Evolutionary conservation across 2,797 vertebrate species (phyloP), one percentile per base, ranked within the genome.

Genomic region (Thunnus albacares): DNA sequence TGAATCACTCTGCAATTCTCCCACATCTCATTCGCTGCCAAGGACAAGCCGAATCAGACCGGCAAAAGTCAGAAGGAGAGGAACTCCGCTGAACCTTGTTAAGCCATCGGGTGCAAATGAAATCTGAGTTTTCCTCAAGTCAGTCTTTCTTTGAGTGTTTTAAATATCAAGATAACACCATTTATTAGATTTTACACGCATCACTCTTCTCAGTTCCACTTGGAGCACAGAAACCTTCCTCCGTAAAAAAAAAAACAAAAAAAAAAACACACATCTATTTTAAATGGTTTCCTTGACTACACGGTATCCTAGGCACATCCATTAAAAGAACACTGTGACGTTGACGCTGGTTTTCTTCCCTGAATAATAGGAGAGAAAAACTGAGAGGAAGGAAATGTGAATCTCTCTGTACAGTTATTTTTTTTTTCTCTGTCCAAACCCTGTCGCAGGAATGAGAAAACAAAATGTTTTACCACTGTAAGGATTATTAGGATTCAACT

Each of bases 271-370:
- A 79, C 51, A 66, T 82, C 81, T 81, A 81, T 89, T 84, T 92
- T 81, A 87, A 87, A 89, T 88, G 85, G 90, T 93, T 91, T 93
- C 90, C 91, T 94, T 93, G 92, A 88, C 92, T 83, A 94, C 93
- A 77, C 53, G 78, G 88, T 79, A 93, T 92, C 90, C 92, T 92
- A 77, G 71, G 75, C 86, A 81, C 28, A 83, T 91, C 89, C 90
- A 91, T 90, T 91, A 88, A 91, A 93, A 93, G 93, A 82, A 83
- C 90, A 83, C 63, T 80, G 83, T 91, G 92, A 93, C 87, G 89
- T 80, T 83, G 78, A 75, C 71, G 62, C 80, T 79, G 77, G 76
- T 87, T 89, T 87, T 68, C 80, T 84, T 83, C 75, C 51, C 72
- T 83, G 74, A 77, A 83, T 71, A 87, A 79, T 68, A 67, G 72